A percentile compares a stretch with the other conserved stretches of the same genome.
phyloP scores from a whole-genome alignment of 2,113 vertebrate species.

The Cavia aperea region DNA sequence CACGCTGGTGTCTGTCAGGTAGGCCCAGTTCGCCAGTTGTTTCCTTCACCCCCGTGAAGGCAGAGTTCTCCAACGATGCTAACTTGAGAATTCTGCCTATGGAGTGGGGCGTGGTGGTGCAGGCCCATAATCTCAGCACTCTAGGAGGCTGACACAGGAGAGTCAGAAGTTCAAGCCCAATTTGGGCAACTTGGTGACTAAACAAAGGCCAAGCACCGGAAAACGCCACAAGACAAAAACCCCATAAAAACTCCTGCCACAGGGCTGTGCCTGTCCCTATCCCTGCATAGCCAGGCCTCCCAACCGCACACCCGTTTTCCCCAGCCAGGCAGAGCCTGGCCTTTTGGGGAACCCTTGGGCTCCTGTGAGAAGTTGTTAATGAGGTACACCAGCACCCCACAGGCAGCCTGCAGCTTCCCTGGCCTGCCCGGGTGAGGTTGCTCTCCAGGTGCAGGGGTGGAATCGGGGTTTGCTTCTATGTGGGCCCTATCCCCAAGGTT shows the following conservation, averaged over 20 bases:
- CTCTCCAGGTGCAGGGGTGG: not conserved
- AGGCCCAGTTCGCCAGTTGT: not conserved
- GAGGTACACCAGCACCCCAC: not conserved
- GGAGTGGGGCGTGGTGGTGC: not conserved
- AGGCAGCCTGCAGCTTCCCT: not conserved
- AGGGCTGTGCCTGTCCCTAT: not conserved
- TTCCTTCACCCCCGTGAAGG: not conserved
- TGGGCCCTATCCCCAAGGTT: slow-evolving; percentile 51
- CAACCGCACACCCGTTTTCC: not conserved
- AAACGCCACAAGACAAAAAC: not conserved
- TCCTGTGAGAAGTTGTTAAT: not conserved
- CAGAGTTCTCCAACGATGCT: not conserved
- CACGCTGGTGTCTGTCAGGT: not conserved
- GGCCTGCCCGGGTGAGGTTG: not conserved
- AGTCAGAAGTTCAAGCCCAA: not conserved
- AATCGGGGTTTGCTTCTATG: slow-evolving; percentile 10
- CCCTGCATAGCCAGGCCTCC: not conserved
- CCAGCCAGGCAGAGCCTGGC: not conserved
- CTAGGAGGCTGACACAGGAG: not conserved
- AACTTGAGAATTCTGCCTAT: not conserved
- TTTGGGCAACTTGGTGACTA: not conserved
- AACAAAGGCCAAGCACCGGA: not conserved
- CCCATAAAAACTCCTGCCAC: not conserved
- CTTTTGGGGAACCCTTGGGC: not conserved
- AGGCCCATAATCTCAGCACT: not conserved